Base-by-base conservation (phyloP, 2,113 vertebrate genomes). In the Antechinus stuartii region DNA sequence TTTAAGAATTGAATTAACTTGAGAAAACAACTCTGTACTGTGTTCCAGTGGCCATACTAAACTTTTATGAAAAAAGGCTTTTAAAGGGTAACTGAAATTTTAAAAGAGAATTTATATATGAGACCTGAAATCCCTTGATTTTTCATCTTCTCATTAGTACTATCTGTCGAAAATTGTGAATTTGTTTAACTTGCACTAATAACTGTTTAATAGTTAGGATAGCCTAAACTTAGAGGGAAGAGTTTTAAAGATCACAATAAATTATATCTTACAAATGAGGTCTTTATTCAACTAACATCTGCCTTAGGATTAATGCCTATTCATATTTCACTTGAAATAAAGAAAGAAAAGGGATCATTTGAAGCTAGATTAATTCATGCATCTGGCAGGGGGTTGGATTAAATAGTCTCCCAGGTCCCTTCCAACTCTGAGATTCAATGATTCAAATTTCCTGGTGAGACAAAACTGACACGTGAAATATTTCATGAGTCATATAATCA, bases 241-340 rank as follows among this genome's bases (percentile, higher is more conserved):
- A 76, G 92, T 68, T 91, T 54, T 93, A 91, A 92, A 1, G n/a
- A 92, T 89, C 1, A 42, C 54, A 92, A 49, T 68, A 93, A 56
- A 92, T 92, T 91, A 90, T 54, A 5, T 56, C 56, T 93, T 93
- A 61, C 53, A 93, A 91, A 35, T 84, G n/a, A 84, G 91, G 10
- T 35, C 91, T 96, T 92, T 89, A 95, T 61, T 93, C 22, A 84
- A 96, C 89, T n/a, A 46, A 93, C 94, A 84, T 9, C 47, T 94
- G 23, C 46, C 93, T 96, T n/a, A 93, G 27, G 26, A 91, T 93
- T 93, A 95, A 95, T 1, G 35, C 14, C 23, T 91, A 90, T 25
- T 93, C 35, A 92, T 25, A 25, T 92, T 94, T 94, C 89, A 90
- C 47, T 92, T 92, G 35, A 96, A 94, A 92, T 26, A 93, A 92